A percentile compares a stretch with the other conserved stretches of the same genome.
Evolutionary conservation across 2,797 vertebrate species (phyloP).

Genomic region (Ctenopoma multispine): DNA sequence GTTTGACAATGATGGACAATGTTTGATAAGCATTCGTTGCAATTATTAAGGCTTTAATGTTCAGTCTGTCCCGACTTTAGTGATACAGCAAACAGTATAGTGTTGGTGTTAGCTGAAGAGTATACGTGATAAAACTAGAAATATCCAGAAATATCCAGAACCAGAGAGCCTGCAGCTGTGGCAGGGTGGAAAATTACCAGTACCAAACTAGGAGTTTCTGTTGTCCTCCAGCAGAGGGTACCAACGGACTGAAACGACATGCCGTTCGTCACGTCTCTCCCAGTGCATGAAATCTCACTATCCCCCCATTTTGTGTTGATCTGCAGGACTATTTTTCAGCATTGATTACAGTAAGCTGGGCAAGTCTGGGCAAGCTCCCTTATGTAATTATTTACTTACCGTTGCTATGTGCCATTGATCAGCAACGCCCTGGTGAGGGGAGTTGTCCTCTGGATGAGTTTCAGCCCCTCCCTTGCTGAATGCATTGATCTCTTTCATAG

Average conservation of each 20-base stretch:
- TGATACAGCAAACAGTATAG: too few relatives aligned
- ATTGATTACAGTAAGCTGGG: constrained; percentile 37
- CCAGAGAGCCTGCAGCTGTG: not conserved
- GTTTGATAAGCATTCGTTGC: not conserved
- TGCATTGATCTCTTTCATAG: constrained; percentile 45
- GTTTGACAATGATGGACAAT: not conserved
- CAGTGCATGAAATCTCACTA: not conserved
- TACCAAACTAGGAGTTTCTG: not conserved
- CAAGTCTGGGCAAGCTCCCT: constrained; percentile 53
- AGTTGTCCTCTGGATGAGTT: constrained; percentile 41
- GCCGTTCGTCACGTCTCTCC: constrained; percentile 36
- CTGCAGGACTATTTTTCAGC: constrained; percentile 18
- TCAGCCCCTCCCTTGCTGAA: constrained; percentile 24
- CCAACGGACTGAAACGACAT: constrained; percentile 10
- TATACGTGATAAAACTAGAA: constrained; percentile 30
- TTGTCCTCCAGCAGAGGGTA: constrained; percentile 65
- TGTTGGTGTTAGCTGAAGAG: not conserved
- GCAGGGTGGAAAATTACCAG: constrained; percentile 76
- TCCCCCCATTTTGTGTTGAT: constrained; percentile 3
- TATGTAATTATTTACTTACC: constrained; percentile 31
- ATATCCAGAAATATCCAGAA: constrained; percentile 55
- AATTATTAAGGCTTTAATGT: not conserved
- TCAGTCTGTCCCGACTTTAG: not conserved
- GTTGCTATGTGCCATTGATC: constrained; percentile 37
- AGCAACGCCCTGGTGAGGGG: constrained; percentile 10